Percentiles rank a stretch among this genome's conserved stretches.
These are phyloP conservation scores for Camponotus floridanus DNA, from an alignment of 1,140 invertebrate species.

Conservation along the genomic window DNA sequence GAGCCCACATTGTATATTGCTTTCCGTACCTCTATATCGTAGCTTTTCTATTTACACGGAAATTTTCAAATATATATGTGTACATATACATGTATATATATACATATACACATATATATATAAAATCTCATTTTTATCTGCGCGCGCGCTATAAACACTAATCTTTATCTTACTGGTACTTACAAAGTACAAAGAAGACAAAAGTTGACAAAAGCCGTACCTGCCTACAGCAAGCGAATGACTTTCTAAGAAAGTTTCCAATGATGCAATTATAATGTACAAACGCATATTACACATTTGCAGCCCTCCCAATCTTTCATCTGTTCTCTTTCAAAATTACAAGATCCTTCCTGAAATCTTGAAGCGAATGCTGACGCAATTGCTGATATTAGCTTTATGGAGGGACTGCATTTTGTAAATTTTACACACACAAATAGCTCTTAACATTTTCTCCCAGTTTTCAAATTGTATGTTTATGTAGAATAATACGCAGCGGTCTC, in stretches of 20 bases:
- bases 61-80: constrained; percentile 4
- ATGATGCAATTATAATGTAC: constrained; percentile 53
- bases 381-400: background rate
- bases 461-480: constrained; percentile 56
- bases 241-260: constrained; percentile 59
- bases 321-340: background rate
- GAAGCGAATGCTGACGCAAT: background rate
- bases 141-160: constrained; percentile 49
- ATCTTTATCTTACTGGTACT: constrained; percentile 46
- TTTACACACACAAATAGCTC: constrained; percentile 47
- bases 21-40: constrained; percentile 49
- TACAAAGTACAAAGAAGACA: constrained; percentile 63
- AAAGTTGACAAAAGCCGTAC: constrained; percentile 57
- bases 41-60: constrained; percentile 47
- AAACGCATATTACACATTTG: constrained; percentile 38
- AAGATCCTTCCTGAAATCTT: constrained; percentile 47
- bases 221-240: constrained; percentile 59
- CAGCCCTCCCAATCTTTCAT: constrained; percentile 15
- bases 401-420: constrained; percentile 32
- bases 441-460: constrained; percentile 25
- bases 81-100: constrained; percentile 44
- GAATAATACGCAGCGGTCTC: constrained; percentile 63
- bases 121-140: constrained; percentile 41
- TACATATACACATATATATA: constrained; percentile 43
- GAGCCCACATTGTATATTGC: constrained; percentile 55